Conservation (phyloP, 2,113 vertebrate genomes). For the Osmerus eperlanus region DNA sequence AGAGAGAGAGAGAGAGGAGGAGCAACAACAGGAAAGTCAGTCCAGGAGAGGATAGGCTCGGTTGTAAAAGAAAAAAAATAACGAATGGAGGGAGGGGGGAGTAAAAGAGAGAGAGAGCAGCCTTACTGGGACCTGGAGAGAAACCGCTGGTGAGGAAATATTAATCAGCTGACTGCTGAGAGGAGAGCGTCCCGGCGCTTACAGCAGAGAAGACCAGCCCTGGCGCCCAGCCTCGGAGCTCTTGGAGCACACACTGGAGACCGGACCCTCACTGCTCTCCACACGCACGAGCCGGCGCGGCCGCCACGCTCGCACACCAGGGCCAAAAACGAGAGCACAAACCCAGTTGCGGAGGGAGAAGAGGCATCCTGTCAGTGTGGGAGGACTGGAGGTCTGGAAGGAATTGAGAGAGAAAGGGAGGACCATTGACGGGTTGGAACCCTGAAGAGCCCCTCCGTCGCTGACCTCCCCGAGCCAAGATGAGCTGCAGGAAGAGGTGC, state of each 20-base stretch:
- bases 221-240: constrained; percentile 33
- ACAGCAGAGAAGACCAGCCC: constrained; percentile 24
- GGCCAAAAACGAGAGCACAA: constrained; percentile 16
- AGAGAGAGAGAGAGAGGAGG: constrained; percentile 28
- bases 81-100: constrained; percentile 28
- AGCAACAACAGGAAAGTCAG: too few relatives aligned
- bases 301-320: constrained; percentile 12
- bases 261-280: not conserved
- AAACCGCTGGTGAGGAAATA: constrained; percentile 63
- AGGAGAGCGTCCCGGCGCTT: constrained; percentile 30
- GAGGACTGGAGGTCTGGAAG: too few relatives aligned
- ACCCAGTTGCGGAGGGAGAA: not conserved
- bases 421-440: constrained; percentile 28
- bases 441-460: constrained; percentile 40
- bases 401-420: constrained; percentile 5
- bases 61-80: constrained; percentile 18
- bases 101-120: constrained; percentile 34
- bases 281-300: not conserved
- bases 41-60: constrained; percentile 12
- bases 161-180: constrained; percentile 54
- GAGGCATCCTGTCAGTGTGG: too few relatives aligned
- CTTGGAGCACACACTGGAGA: constrained; percentile 16
- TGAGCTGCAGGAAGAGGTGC: constrained; percentile 96
- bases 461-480: constrained; percentile 61
- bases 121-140: constrained; percentile 49